A percentile compares a stretch with the other conserved stretches of the same genome.
Conservation (phyloP, 2,797 vertebrate genomes). For the Lutra lutra region DNA sequence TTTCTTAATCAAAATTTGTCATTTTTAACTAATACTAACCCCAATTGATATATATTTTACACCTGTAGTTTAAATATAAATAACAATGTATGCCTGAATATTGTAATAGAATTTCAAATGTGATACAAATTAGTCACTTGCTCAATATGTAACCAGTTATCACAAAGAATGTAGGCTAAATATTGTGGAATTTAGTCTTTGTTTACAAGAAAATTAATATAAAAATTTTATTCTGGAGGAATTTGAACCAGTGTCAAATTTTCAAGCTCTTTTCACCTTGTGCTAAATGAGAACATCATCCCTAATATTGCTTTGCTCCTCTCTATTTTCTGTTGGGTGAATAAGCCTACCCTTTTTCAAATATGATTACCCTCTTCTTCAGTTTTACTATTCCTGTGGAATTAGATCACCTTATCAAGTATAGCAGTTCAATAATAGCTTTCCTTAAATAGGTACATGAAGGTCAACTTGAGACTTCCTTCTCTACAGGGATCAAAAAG, state of each 20-base stretch:
- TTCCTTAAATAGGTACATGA: slow-evolving; percentile 73
- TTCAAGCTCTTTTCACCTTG: background rate
- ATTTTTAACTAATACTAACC: background rate
- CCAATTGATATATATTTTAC: background rate
- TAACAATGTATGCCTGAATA: background rate
- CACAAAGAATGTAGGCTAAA: background rate
- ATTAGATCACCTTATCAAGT: slow-evolving; percentile 67
- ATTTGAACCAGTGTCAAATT: background rate
- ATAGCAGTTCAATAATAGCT: slow-evolving; percentile 69
- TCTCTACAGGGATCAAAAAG: slow-evolving; percentile 61
- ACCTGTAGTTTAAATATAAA: slow-evolving; percentile 28
- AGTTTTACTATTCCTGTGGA: slow-evolving; percentile 63
- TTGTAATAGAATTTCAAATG: background rate
- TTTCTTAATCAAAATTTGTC: background rate
- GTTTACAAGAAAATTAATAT: slow-evolving; percentile 49
- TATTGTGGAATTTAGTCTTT: background rate
- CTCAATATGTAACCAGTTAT: background rate
- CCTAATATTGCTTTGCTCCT: slow-evolving; percentile 32
- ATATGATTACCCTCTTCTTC: slow-evolving; percentile 71
- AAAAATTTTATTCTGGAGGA: background rate
- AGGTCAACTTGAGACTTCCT: slow-evolving; percentile 74
- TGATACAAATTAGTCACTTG: background rate
- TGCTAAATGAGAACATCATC: slow-evolving; percentile 56
- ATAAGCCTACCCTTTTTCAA: slow-evolving; percentile 70
- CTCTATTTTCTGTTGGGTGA: slow-evolving; percentile 65